Evolutionary conservation across 2,113 vertebrate genomes (phyloP), one percentile per base, ranked within the genome.

Genomic region (Prunella fulvescens): DNA sequence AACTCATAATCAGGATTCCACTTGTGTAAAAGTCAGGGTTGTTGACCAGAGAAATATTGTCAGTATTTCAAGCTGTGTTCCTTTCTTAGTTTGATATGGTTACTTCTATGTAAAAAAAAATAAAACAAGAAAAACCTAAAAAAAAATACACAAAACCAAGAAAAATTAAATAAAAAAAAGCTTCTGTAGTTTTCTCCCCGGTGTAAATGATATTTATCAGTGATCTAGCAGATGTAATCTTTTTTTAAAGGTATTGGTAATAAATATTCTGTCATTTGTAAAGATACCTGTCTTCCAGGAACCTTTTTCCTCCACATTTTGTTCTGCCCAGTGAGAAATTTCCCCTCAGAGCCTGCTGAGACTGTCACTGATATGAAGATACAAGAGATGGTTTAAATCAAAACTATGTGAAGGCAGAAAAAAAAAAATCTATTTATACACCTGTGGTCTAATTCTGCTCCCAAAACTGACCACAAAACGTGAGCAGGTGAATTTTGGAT

Each of bases 261-360:
- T 98, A 98, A 98, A 98, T 98, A 98, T 97, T 97, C 97, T 97
- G 98, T 98, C 97, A 95, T 98, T 98, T 98, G 97, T 98, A 98
- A 98, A 98, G 97, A 98, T 96, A 95, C 90, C 84, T 97, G 97
- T 97, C 96, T 97, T 91, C 87, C 44, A 94, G 95, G 87, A 96
- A 93, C 88, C 1, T 98, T 97, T 93, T 97, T 98, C 93, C 95
- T 96, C 64, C 65, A 67, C 25, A 7, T 48, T 65, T 91, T 8
- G 0, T 67, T 66, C 20, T 29, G 14, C 37, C 54, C 11, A 4
- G 40, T 83, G 47, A 81, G 39, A 83, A 28, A 79, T 35, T 70
- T 53, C 54, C 14, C 37, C 48, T 39, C 26, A 39, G 79, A 7
- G 0, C 65, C 51, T 71, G 61, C 70, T 50, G 42, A 13, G 42